Conservation (phyloP, 1,140 invertebrate species). For the Ladona fulva region DNA sequence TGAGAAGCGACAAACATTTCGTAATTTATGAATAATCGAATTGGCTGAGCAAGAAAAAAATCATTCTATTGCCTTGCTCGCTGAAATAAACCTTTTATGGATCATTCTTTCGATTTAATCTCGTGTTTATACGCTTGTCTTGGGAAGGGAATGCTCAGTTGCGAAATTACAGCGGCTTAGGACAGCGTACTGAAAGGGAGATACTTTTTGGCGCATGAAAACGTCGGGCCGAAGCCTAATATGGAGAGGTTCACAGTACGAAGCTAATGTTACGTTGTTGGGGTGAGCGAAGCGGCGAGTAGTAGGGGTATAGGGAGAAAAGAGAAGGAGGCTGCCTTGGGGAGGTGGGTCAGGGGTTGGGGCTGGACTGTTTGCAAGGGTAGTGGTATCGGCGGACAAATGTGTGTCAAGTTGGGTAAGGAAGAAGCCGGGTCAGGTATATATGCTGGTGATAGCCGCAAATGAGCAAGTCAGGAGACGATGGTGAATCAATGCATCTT, state of each 20-base stretch:
- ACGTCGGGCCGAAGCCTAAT: background rate
- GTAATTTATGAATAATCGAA: too few relatives aligned
- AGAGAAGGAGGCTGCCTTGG: background rate
- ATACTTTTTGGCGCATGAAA: slow-evolving; percentile 6
- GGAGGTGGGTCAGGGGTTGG: background rate
- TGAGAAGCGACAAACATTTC: too few relatives aligned
- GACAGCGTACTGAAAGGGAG: background rate
- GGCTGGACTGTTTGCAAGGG: background rate
- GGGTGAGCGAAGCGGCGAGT: background rate
- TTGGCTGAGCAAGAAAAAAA: too few relatives aligned
- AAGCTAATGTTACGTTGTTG: background rate
- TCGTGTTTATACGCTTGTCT: too few relatives aligned
- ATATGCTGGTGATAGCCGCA: too few relatives aligned
- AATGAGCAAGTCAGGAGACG: too few relatives aligned
- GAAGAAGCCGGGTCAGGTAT: slow-evolving; percentile 2
- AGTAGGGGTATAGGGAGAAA: background rate
- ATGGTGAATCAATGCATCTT: too few relatives aligned
- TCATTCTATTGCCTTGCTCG: too few relatives aligned
- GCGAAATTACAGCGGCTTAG: background rate
- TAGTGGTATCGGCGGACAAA: background rate
- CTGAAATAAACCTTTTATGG: too few relatives aligned
- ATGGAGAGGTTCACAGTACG: background rate
- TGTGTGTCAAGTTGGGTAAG: background rate
- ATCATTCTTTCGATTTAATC: too few relatives aligned
- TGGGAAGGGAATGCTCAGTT: background rate